Conservation (phyloP, 2,888 invertebrate species). For the Baronia brevicornis region DNA sequence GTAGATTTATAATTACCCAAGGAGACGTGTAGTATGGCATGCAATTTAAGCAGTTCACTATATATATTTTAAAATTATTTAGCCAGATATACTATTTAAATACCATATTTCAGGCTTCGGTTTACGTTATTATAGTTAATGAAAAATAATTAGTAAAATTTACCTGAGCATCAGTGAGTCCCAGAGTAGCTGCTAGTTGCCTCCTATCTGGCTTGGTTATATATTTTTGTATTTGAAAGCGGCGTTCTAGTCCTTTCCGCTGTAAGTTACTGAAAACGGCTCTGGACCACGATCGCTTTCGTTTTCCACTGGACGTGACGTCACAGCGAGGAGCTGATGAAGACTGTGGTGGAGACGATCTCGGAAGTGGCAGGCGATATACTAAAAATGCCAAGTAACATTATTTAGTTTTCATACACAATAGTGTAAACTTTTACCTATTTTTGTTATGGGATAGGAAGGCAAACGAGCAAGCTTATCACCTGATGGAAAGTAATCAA, state of each 20-base stretch:
- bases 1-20: too few relatives aligned
- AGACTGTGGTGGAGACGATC: conserved; percentile 48
- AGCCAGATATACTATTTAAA: background rate
- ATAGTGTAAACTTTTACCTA: background rate
- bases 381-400: conserved; percentile 33
- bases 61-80: too few relatives aligned
- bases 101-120: background rate
- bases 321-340: conserved; percentile 56
- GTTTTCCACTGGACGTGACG: conserved; percentile 76
- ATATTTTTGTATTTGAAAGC: conserved; percentile 96
- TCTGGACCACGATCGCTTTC: conserved; percentile 95
- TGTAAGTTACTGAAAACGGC: conserved; percentile 97
- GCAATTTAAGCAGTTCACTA: too few relatives aligned
- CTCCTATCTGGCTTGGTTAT: conserved; percentile 96
- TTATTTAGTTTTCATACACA: background rate
- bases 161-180: conserved; percentile 95
- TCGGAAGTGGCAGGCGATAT: conserved; percentile 57
- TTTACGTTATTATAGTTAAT: too few relatives aligned
- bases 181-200: conserved; percentile 92
- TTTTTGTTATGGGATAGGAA: background rate
- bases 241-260: conserved; percentile 92
- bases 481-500: too few relatives aligned
- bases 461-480: too few relatives aligned
- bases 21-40: too few relatives aligned
- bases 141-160: conserved; percentile 11